Evolutionary conservation across 2,797 vertebrate species (phyloP).

Genomic region (Platalea minor): DNA sequence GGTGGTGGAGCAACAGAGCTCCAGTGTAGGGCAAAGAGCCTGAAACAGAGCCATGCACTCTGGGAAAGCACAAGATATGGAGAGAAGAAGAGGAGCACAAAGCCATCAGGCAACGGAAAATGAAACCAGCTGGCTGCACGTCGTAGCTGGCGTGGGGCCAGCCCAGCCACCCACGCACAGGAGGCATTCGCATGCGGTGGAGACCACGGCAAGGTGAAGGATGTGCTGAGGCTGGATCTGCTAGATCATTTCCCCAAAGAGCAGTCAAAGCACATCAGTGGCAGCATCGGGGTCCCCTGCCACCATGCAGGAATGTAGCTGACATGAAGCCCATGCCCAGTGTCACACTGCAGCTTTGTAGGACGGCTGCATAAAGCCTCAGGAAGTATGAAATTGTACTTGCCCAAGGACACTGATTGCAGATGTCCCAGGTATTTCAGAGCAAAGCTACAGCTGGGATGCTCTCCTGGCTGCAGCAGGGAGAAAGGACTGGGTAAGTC

Average conservation of each 20-base stretch:
- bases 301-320: accelerated
- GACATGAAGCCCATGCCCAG: background rate
- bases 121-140: background rate
- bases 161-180: background rate
- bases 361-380: background rate
- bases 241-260: background rate
- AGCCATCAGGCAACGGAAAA: background rate
- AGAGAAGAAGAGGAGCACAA: background rate
- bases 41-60: background rate
- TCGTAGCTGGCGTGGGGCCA: background rate
- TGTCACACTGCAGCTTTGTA: background rate
- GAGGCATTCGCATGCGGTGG: background rate
- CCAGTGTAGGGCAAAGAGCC: background rate
- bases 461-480: background rate
- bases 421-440: background rate
- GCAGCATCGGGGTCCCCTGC: accelerated
- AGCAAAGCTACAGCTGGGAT: background rate
- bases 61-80: background rate
- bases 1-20: background rate
- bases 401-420: background rate
- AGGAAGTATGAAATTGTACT: background rate
- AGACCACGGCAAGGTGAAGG: background rate
- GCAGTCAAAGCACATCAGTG: accelerated
- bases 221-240: background rate
- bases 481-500: background rate